Conservation (phyloP, 2,113 vertebrate genomes). For the Dryoscopus gambensis region DNA sequence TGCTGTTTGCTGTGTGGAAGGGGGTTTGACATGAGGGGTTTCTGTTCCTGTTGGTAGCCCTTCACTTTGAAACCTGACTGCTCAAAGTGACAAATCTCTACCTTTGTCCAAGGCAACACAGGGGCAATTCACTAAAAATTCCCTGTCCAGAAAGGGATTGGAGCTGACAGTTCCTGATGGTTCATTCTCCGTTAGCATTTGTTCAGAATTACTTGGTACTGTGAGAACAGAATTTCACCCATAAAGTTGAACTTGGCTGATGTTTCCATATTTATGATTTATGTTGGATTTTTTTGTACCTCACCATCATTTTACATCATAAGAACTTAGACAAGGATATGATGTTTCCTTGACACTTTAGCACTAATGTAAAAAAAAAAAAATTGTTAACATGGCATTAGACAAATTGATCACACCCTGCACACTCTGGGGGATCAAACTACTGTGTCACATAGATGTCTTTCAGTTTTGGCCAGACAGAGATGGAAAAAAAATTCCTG, state of each 20-base stretch:
- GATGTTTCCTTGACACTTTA: not conserved
- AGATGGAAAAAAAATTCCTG: not conserved
- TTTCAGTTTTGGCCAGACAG: not conserved
- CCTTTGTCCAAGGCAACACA: not conserved
- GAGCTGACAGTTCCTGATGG: not conserved
- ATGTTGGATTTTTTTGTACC: not conserved
- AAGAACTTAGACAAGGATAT: not conserved
- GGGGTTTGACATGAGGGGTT: not conserved
- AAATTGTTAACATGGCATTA: not conserved
- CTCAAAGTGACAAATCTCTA: not conserved
- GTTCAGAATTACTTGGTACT: not conserved
- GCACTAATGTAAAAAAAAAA: not conserved
- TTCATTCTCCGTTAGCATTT: not conserved
- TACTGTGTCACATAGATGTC: not conserved
- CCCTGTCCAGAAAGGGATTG: not conserved
- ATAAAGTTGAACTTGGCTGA: not conserved
- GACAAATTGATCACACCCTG: not conserved
- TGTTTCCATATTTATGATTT: not conserved
- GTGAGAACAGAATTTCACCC: not conserved
- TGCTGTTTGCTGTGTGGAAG: not conserved
- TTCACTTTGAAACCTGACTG: not conserved
- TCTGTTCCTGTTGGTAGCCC: not conserved
- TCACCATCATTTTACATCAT: not conserved
- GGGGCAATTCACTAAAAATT: not conserved
- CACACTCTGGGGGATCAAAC: not conserved